Percentiles rank a stretch among this genome's conserved stretches.
Conservation (phyloP, 64 coral and sea anemone species). For the Porites lutea region DNA sequence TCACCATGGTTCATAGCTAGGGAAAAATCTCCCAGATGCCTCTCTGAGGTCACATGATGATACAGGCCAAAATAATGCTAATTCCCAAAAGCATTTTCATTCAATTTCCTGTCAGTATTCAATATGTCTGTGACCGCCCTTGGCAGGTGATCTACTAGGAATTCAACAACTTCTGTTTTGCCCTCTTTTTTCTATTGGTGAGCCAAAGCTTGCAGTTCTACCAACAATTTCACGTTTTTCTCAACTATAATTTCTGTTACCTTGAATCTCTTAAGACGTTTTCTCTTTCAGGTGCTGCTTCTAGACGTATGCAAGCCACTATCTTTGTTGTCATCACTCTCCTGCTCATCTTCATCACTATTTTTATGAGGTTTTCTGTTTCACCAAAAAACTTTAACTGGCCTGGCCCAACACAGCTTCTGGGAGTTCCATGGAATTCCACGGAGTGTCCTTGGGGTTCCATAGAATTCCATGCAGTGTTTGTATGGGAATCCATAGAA, state of each 20-base stretch:
- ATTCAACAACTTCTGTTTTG: not conserved
- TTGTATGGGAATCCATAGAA: too few species aligned
- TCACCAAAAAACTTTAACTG: not conserved
- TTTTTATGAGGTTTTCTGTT: constrained; percentile 48
- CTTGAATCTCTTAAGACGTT: not conserved
- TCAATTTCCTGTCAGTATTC: not conserved
- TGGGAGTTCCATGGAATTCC: not conserved
- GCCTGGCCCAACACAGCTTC: constrained; percentile 38
- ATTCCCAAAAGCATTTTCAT: not conserved
- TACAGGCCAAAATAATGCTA: not conserved
- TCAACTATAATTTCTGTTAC: not conserved
- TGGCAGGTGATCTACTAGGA: not conserved
- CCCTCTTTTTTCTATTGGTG: constrained; percentile 40
- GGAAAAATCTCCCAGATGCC: too few species aligned
- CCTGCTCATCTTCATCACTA: not conserved
- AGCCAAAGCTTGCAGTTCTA: not conserved
- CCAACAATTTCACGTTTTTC: not conserved
- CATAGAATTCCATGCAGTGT: too few species aligned
- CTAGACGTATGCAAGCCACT: not conserved
- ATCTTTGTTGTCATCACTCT: too few species aligned
- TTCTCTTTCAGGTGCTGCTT: constrained; percentile 5
- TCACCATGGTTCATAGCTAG: too few species aligned
- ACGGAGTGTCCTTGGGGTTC: not conserved
- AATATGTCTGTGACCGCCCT: not conserved
- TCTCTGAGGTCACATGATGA: too few species aligned